Conservation (phyloP, 1,140 invertebrate species). For the Asbolus verrucosus region DNA sequence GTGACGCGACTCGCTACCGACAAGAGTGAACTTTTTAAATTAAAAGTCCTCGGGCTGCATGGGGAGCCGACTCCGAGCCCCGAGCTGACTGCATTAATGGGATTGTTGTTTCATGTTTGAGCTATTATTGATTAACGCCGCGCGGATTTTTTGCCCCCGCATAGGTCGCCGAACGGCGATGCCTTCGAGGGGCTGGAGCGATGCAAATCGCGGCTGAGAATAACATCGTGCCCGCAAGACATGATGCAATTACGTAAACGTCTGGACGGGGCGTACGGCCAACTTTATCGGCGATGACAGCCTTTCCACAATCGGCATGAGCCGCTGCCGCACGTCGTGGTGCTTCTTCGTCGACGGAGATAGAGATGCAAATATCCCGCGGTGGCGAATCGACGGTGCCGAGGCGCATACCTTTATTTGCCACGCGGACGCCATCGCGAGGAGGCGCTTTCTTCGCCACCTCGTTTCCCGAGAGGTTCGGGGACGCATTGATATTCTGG, state of each 20-base stretch:
- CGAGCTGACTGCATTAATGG: constrained; percentile 53
- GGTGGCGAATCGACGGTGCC: constrained; percentile 17
- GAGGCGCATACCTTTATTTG: constrained; percentile 29
- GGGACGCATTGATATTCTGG: constrained; percentile 42
- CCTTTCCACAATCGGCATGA: too few species aligned
- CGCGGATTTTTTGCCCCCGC: constrained; percentile 17
- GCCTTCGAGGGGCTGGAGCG: background rate
- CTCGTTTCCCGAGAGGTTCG: constrained; percentile 11
- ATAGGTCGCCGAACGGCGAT: too few species aligned
- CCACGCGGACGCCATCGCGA: constrained; percentile 17
- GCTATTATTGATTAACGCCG: constrained; percentile 47
- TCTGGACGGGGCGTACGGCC: constrained; percentile 49
- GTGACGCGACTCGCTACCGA: constrained; percentile 53
- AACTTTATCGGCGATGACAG: too few species aligned
- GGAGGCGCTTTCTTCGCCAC: constrained; percentile 5
- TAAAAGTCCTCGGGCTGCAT: constrained; percentile 57
- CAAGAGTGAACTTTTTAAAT: constrained; percentile 59
- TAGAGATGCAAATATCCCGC: constrained; percentile 24
- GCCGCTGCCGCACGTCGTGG: too few species aligned
- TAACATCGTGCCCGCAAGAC: constrained; percentile 45
- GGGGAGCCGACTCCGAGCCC: constrained; percentile 26
- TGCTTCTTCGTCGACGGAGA: too few species aligned
- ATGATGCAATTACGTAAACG: constrained; percentile 53
- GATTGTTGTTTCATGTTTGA: constrained; percentile 55
- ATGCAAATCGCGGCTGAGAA: constrained; percentile 20